These are phyloP conservation scores for Sycophila texana DNA, from an alignment of 2,888 invertebrate genomes.

Conservation along the genomic window DNA sequence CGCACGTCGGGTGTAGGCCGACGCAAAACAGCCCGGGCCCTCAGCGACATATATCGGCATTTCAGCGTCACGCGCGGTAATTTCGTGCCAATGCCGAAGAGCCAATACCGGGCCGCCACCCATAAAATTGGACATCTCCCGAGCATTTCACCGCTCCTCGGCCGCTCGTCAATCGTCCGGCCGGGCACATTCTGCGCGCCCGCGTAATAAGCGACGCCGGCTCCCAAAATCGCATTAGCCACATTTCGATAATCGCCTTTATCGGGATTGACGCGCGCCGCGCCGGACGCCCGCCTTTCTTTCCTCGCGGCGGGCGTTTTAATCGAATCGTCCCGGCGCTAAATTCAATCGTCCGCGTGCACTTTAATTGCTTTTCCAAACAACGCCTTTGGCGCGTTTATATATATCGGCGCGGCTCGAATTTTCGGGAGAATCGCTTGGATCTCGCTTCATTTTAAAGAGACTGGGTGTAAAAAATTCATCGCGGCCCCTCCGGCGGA, in stretches of 20 bases:
- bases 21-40: too few relatives aligned
- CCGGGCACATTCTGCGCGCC: neutral
- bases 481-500: neutral
- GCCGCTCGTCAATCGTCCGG: neutral
- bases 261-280: constrained; percentile 44
- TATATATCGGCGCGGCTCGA: neutral
- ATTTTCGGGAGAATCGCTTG: too few relatives aligned
- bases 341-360: constrained; percentile 46
- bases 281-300: constrained; percentile 12
- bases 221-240: constrained; percentile 42
- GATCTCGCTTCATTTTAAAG: neutral
- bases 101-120: too few relatives aligned
- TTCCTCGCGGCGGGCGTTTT: neutral
- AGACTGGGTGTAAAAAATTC: constrained; percentile 39
- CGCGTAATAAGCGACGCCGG: neutral
- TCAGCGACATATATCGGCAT: too few relatives aligned
- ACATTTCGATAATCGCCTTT: constrained; percentile 52
- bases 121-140: neutral
- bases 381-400: constrained; percentile 27
- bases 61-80: too few relatives aligned
- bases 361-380: constrained; percentile 51
- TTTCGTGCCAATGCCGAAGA: too few relatives aligned
- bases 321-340: constrained; percentile 35
- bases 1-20: too few relatives aligned
- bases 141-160: constrained; percentile 1